phyloP scores from a whole-genome alignment of 2,113 vertebrate genomes.

The Sitta europaea region DNA sequence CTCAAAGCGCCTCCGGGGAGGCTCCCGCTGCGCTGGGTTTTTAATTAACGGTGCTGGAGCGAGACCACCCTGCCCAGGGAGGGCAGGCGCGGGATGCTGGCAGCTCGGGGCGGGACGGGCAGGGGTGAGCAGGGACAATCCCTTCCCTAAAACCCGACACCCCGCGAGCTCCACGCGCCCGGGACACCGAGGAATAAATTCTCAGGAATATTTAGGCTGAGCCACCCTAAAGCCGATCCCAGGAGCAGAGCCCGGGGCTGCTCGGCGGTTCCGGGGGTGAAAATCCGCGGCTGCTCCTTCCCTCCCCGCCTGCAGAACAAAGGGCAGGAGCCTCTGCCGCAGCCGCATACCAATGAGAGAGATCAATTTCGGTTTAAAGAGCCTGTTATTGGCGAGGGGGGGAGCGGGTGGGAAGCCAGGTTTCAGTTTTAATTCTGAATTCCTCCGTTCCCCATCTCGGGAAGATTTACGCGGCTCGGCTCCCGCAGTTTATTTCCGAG shows the following conservation, averaged over 20 bases:
- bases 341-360: constrained; percentile 20
- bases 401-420: background rate
- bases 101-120: no score
- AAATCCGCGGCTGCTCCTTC: no score
- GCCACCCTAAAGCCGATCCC: background rate
- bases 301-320: background rate
- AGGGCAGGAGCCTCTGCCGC: background rate
- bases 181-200: background rate
- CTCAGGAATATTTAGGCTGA: background rate
- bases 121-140: background rate
- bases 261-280: no score
- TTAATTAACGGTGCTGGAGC: constrained; percentile 31
- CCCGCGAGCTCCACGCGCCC: background rate
- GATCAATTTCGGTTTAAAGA: constrained; percentile 30
- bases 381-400: background rate
- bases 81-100: no score
- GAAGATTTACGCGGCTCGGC: constrained; percentile 43
- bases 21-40: background rate
- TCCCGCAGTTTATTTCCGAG: constrained; percentile 36
- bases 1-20: constrained; percentile 16
- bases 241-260: background rate
- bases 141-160: background rate
- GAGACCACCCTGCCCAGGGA: background rate
- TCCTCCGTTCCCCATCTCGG: constrained; percentile 3
- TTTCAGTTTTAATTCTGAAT: constrained; percentile 4